phyloP scores from a whole-genome alignment of 2,113 vertebrate species.

The Corvus hawaiiensis region DNA sequence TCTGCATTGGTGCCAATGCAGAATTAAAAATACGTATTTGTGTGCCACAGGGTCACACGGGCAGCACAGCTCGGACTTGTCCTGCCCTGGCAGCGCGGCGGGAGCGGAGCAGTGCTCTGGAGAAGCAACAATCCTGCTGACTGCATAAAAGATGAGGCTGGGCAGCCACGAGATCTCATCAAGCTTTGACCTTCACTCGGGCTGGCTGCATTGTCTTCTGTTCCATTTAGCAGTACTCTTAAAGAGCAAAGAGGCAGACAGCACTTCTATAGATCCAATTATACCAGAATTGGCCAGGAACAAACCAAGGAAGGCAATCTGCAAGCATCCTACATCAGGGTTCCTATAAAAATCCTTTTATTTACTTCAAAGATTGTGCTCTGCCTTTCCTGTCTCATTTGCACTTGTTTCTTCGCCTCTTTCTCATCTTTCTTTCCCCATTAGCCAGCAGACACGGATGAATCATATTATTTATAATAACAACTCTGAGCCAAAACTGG shows the following conservation, averaged over 20 bases:
- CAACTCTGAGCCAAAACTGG: background rate
- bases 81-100: background rate
- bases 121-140: conserved; percentile 26
- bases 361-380: background rate
- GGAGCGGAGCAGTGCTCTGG: background rate
- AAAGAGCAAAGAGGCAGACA: conserved; percentile 46
- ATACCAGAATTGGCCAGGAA: conserved; percentile 6
- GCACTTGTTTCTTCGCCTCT: background rate
- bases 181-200: conserved; percentile 63
- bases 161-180: conserved; percentile 51
- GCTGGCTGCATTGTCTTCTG: conserved; percentile 47
- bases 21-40: conserved; percentile 3
- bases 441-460: background rate
- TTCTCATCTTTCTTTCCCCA: background rate
- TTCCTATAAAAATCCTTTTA: background rate
- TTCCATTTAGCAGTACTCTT: conserved; percentile 59
- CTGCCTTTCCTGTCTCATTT: background rate
- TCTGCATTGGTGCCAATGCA: background rate
- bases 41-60: background rate
- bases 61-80: background rate
- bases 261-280: conserved; percentile 49
- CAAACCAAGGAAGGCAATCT: conserved; percentile 2
- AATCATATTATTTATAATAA: background rate
- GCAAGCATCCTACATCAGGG: background rate
- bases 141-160: conserved; percentile 44